These are phyloP conservation scores for Sander vitreus DNA, from an alignment of 2,113 vertebrate genomes.

Conservation along the genomic window DNA sequence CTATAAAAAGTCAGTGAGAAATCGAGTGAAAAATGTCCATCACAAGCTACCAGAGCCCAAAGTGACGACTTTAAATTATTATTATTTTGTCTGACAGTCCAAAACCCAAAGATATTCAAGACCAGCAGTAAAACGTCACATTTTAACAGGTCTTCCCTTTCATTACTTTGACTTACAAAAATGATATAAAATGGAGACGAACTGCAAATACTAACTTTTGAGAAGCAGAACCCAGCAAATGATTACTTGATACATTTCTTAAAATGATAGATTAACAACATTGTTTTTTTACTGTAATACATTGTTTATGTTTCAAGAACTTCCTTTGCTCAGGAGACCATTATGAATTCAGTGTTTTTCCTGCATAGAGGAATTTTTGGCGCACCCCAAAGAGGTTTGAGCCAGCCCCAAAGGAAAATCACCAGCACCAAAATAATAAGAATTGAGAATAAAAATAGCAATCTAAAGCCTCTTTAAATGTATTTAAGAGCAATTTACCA, in stretches of 20 bases:
- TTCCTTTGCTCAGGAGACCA: no score
- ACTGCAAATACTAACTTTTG: not conserved
- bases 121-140: not conserved
- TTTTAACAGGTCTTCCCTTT: slow-evolving; percentile 14
- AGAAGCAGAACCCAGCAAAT: not conserved
- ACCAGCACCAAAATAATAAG: no score
- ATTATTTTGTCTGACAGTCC: not conserved
- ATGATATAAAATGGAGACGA: not conserved
- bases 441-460: no score
- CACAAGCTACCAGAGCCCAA: not conserved
- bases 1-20: not conserved
- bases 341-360: no score
- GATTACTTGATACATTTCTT: not conserved
- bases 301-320: no score
- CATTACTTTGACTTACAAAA: not conserved
- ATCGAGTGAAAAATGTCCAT: not conserved
- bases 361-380: no score
- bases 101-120: not conserved
- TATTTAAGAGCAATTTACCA: no score
- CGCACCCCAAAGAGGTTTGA: no score
- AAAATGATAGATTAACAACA: not conserved
- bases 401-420: no score
- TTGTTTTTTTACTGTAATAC: no score
- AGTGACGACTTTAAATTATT: not conserved
- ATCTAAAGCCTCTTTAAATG: no score